Evolutionary conservation across 1,140 invertebrate species (phyloP), one percentile per base, ranked within the genome.

Genomic region (Ladona fulva): DNA sequence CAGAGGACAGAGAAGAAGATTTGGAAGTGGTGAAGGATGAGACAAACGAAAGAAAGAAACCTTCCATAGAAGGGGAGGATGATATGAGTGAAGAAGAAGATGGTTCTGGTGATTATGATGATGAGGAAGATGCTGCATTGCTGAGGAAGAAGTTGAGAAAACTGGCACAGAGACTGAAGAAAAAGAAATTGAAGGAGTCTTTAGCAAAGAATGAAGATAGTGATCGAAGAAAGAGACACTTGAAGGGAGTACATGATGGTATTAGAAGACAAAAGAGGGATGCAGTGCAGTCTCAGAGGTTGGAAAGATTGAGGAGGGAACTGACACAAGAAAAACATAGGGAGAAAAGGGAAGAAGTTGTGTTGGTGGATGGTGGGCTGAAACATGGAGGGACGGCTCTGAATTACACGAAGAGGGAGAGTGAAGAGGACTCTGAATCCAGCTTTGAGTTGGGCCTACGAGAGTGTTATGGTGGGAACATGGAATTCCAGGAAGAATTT

Each of bases 371-470:
- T 85, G 87, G 89, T 75, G 91, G 90, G n/a, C 89, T 92, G 25
- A 88, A 88, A 80, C 92, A 93, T 82, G 92, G 92, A 14, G 92
- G 92, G 11, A 93, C 90, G 84, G 89, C 89, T 0, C 84, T 88
- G 78, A 92, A 92, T 81, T 85, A 84, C 74, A 88, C 88, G 0
- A 80, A 86, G 75, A 76, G 81, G 10, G 75, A 77, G 12, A 29
- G 24, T 19, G 78, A 80, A 11, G 78, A 80, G n/a, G 84, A 87
- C 52, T 91, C 91, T 12, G 86, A 91, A 59, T 93, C 92, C 0
- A 93, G 92, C 84, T 94, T 94, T 84, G 93, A 94, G 86, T 91
- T 87, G 78, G 90, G 87, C 77, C 84, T 94, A n/a, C 83, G 92
- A 22, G 87, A 87, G 44, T 95, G 93, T 82, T 94, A 93, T 79